phyloP scores from a whole-genome alignment of 2,888 invertebrate species.

The Polietes domitor region DNA sequence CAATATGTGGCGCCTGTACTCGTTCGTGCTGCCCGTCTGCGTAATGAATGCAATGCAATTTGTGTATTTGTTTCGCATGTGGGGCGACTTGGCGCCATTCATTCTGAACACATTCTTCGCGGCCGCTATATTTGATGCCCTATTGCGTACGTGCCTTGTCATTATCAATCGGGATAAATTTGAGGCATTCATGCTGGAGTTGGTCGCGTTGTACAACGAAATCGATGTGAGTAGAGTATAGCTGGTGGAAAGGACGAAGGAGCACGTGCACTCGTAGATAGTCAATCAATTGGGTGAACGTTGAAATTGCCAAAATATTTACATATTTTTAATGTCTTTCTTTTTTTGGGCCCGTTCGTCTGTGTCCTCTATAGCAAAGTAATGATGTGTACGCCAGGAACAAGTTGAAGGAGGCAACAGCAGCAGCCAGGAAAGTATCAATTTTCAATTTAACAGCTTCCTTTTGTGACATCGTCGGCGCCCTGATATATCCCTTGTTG shows the following conservation, averaged over 20 bases:
- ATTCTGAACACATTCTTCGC: conserved; percentile 76
- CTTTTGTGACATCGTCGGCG: conserved; percentile 72
- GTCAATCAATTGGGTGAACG: conserved; percentile 35
- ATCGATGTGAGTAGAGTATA: conserved; percentile 69
- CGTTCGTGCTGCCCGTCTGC: conserved; percentile 73
- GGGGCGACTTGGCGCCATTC: conserved; percentile 73
- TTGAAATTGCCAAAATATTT: conserved; percentile 44
- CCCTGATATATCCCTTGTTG: conserved; percentile 73
- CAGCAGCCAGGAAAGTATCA: conserved; percentile 73
- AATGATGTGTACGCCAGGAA: conserved; percentile 66
- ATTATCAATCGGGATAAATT: conserved; percentile 73
- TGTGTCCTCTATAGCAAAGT: conserved; percentile 60
- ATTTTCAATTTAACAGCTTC: conserved; percentile 74
- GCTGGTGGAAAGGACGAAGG: too few relatives aligned
- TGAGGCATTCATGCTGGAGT: conserved; percentile 73
- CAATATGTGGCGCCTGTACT: conserved; percentile 73
- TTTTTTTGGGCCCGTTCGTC: not conserved
- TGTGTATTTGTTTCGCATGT: conserved; percentile 72
- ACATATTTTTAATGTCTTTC: conserved; percentile 31
- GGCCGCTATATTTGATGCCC: conserved; percentile 74
- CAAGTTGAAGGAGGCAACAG: conserved; percentile 69
- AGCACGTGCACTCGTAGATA: not conserved
- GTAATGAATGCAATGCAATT: conserved; percentile 76
- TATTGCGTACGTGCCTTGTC: conserved; percentile 75
- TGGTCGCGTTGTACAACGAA: conserved; percentile 71